These are phyloP conservation scores for Gnathonemus longibarbis DNA, from an alignment of 2,113 vertebrate species.

Conservation along the genomic window DNA sequence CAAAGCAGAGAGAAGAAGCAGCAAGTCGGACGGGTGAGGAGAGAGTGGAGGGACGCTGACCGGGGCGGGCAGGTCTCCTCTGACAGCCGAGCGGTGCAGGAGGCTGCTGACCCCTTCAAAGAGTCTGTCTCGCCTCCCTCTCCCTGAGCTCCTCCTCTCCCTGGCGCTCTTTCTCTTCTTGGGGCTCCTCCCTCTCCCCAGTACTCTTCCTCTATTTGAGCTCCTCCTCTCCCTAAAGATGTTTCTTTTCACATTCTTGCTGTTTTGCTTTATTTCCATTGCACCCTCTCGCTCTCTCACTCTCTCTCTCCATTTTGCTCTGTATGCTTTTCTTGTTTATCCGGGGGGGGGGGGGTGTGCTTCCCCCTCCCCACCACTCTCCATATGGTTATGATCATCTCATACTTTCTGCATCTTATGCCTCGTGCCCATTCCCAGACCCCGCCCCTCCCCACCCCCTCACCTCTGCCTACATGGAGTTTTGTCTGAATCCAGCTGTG, in stretches of 20 bases:
- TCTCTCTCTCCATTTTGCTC: slow-evolving; percentile 29
- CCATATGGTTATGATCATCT: slow-evolving; percentile 67
- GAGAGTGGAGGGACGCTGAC: neutral
- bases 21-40: slow-evolving; percentile 52
- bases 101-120: neutral
- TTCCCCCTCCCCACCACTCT: slow-evolving; percentile 47
- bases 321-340: slow-evolving; percentile 27
- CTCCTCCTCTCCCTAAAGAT: neutral
- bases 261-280: neutral
- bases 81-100: neutral
- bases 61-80: neutral
- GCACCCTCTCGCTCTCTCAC: slow-evolving; percentile 13
- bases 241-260: neutral
- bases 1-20: slow-evolving; percentile 57
- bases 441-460: slow-evolving; percentile 41
- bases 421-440: slow-evolving; percentile 40
- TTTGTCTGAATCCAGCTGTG: slow-evolving; percentile 19
- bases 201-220: slow-evolving; percentile 5
- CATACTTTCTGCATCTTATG: slow-evolving; percentile 46
- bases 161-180: slow-evolving; percentile 4
- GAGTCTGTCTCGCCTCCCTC: neutral
- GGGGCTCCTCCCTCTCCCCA: neutral
- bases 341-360: slow-evolving; percentile 32
- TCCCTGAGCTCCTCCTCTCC: neutral
- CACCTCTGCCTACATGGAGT: slow-evolving; percentile 28